Percentiles rank a stretch among this genome's conserved stretches.
Evolutionary conservation across 1,140 invertebrate species (phyloP).

Genomic region (Philotrypesis tridentata): DNA sequence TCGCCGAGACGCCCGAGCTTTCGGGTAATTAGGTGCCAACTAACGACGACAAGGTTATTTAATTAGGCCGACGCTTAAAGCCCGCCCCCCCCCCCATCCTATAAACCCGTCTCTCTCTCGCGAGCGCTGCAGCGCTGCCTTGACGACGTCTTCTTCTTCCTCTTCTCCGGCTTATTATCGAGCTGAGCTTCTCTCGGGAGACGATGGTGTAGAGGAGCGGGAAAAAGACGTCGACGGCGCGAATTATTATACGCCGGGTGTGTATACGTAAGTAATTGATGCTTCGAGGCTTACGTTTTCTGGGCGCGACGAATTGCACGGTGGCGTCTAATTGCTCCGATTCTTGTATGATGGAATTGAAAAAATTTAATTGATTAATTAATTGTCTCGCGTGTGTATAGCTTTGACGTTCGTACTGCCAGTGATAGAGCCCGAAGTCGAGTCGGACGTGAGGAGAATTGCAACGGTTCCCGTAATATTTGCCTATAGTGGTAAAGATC

Average conservation of each 20-base stretch:
- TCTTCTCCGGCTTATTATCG: slow-evolving; percentile 12
- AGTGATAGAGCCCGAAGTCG: too few relatives aligned
- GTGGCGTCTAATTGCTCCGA: too few relatives aligned
- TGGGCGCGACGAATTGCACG: too few relatives aligned
- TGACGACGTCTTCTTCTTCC: background rate
- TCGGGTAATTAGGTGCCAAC: slow-evolving; percentile 45
- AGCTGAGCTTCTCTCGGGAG: background rate
- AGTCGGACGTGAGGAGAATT: too few relatives aligned
- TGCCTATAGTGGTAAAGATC: too few relatives aligned
- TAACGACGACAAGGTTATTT: slow-evolving; percentile 48
- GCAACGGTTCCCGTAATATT: too few relatives aligned
- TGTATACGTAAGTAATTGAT: background rate
- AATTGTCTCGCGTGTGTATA: too few relatives aligned
- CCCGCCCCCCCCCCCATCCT: background rate
- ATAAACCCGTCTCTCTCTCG: background rate
- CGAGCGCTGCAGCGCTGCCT: background rate
- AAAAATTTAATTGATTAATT: too few relatives aligned
- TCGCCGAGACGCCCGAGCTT: slow-evolving; percentile 20
- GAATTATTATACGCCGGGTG: too few relatives aligned
- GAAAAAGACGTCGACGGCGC: background rate
- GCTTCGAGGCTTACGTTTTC: too few relatives aligned
- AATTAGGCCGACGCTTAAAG: slow-evolving; percentile 35
- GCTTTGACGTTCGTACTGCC: too few relatives aligned
- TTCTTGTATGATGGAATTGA: too few relatives aligned
- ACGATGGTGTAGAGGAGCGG: background rate